Evolutionary conservation across 2,888 invertebrate species (phyloP).

Genomic region (Pyrocoelia pectoralis): DNA sequence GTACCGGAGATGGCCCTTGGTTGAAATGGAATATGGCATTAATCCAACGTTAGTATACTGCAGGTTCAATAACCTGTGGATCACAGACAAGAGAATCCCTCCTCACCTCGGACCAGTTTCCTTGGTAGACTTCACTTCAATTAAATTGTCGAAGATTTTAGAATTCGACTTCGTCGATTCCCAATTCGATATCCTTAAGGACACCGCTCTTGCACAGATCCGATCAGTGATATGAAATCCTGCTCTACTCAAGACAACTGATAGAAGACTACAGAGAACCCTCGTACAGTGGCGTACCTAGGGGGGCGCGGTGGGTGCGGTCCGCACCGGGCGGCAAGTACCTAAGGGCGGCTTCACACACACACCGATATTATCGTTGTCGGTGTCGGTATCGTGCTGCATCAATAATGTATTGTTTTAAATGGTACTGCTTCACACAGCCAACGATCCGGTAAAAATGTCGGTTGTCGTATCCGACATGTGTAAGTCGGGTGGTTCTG

Average conservation of each 20-base stretch:
- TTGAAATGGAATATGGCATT: not conserved
- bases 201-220: conserved; percentile 9
- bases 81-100: conserved; percentile 1
- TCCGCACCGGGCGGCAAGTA: no score
- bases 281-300: no score
- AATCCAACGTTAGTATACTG: not conserved
- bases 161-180: conserved; percentile 8
- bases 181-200: conserved; percentile 9
- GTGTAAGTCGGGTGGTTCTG: no score
- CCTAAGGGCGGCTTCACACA: no score
- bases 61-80: conserved; percentile 7
- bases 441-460: no score
- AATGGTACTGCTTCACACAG: no score
- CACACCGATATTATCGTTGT: no score
- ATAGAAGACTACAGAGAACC: not conserved
- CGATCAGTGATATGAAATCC: not conserved
- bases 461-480: no score
- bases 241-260: not conserved
- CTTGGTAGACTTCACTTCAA: not conserved
- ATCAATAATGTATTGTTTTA: no score
- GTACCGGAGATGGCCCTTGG: not conserved
- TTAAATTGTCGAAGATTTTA: not conserved
- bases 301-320: no score
- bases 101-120: not conserved
- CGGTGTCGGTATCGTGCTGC: no score